Conservation (phyloP, 2,113 vertebrate species). For the Ciconia boyciana region DNA sequence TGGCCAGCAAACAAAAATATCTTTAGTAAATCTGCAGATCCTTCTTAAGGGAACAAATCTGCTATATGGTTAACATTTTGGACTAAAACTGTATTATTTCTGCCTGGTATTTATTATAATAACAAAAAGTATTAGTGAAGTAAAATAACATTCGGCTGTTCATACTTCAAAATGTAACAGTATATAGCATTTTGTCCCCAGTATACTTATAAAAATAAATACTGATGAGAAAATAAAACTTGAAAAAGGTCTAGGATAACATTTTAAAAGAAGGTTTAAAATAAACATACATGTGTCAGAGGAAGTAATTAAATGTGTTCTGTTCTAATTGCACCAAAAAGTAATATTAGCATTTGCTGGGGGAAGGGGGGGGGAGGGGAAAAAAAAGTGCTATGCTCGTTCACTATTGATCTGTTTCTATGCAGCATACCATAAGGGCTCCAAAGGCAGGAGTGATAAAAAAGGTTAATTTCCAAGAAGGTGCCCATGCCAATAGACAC, state of each 20-base stretch:
- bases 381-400: not conserved
- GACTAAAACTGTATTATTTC: not conserved
- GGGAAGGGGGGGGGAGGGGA: not conserved
- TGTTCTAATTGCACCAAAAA: not conserved
- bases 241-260: not conserved
- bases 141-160: not conserved
- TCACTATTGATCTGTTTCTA: slow-evolving; percentile 9
- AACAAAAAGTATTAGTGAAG: not conserved
- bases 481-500: slow-evolving; percentile 88
- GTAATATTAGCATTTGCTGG: not conserved
- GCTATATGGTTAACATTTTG: not conserved
- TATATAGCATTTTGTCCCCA: not conserved
- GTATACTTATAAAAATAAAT: not conserved
- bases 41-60: not conserved
- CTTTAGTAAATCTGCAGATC: not conserved
- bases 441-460: slow-evolving; percentile 88
- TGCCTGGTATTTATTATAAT: not conserved
- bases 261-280: not conserved
- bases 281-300: not conserved
- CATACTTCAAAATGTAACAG: not conserved
- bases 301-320: not conserved
- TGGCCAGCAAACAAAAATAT: not conserved
- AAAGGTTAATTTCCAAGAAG: slow-evolving; percentile 89
- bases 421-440: slow-evolving; percentile 90
- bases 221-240: not conserved